Evolutionary conservation across 2,797 vertebrate species (phyloP).

Genomic region (Gouania willdenowi): DNA sequence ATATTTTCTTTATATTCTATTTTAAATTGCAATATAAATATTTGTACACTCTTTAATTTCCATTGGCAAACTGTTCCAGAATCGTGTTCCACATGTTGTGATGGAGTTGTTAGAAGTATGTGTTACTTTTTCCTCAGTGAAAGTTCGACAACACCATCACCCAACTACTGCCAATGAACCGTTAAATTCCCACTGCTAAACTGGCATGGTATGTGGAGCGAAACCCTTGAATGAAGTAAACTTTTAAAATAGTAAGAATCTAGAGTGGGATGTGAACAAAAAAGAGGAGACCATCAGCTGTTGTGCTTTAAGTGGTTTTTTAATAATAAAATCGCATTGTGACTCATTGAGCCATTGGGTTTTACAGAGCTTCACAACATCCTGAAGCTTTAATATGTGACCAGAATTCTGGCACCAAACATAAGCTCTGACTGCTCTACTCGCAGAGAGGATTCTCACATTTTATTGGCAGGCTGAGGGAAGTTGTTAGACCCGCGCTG

Average conservation of each 20-base stretch:
- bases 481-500: conserved; percentile 31
- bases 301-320: conserved; percentile 69
- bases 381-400: conserved; percentile 62
- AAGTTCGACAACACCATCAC: not conserved
- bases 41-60: too few relatives aligned
- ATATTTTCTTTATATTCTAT: too few relatives aligned
- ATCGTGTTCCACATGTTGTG: too few relatives aligned
- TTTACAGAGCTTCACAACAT: conserved; percentile 71
- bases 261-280: conserved; percentile 36
- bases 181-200: conserved; percentile 34
- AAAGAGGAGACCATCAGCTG: conserved; percentile 47
- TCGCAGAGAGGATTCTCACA: conserved; percentile 46
- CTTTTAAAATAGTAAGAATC: conserved; percentile 49
- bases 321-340: conserved; percentile 59
- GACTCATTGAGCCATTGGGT: conserved; percentile 66
- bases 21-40: too few relatives aligned
- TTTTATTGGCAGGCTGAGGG: conserved; percentile 54
- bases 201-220: conserved; percentile 30
- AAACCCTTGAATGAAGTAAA: conserved; percentile 51
- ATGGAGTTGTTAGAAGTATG: too few relatives aligned
- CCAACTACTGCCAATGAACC: conserved; percentile 2
- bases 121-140: conserved; percentile 11
- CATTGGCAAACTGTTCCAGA: too few relatives aligned
- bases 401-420: conserved; percentile 49
- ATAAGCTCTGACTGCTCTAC: conserved; percentile 49